Conservation (phyloP, 2,888 invertebrate species). For the Celastrina argiolus region DNA sequence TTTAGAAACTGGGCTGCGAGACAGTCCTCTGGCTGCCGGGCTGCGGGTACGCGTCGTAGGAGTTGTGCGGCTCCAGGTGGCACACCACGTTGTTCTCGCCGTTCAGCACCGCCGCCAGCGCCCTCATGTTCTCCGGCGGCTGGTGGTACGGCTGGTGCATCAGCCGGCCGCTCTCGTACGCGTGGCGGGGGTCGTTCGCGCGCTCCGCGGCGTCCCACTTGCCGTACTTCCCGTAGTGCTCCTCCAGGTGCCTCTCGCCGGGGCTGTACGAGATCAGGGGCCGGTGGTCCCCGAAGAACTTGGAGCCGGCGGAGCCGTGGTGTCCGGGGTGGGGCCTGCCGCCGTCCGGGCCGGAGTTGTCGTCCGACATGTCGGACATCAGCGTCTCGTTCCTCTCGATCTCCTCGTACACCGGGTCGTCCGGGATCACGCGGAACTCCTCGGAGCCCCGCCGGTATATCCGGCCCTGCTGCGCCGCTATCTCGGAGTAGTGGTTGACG, state of each 20-base stretch:
- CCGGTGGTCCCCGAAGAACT: conserved; percentile 88
- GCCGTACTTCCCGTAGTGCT: conserved; percentile 70
- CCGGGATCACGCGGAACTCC: conserved; percentile 78
- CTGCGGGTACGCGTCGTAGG: conserved; percentile 69
- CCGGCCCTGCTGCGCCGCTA: conserved; percentile 72
- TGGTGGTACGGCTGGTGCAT: conserved; percentile 67
- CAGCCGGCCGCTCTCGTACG: conserved; percentile 70
- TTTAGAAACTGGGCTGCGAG: conserved; percentile 72
- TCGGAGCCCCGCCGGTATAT: conserved; percentile 75
- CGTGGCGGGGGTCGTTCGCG: conserved; percentile 65
- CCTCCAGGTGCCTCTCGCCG: conserved; percentile 77
- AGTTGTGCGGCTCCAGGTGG: conserved; percentile 86
- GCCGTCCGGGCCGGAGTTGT: conserved; percentile 80
- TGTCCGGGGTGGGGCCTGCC: conserved; percentile 82
- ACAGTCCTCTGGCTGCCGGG: conserved; percentile 69
- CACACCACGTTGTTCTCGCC: conserved; percentile 92
- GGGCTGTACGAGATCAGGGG: conserved; percentile 89
- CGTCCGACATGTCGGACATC: conserved; percentile 87
- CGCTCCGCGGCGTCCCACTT: conserved; percentile 75
- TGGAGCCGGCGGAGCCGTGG: conserved; percentile 76
- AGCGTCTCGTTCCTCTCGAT: conserved; percentile 85
- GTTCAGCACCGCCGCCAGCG: conserved; percentile 87
- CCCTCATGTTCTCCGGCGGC: conserved; percentile 77
- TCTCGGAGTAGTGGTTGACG: conserved; percentile 87
- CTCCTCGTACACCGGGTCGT: conserved; percentile 90